phyloP scores from a whole-genome alignment of 1,140 invertebrate species.

The Amyelois transitella region DNA sequence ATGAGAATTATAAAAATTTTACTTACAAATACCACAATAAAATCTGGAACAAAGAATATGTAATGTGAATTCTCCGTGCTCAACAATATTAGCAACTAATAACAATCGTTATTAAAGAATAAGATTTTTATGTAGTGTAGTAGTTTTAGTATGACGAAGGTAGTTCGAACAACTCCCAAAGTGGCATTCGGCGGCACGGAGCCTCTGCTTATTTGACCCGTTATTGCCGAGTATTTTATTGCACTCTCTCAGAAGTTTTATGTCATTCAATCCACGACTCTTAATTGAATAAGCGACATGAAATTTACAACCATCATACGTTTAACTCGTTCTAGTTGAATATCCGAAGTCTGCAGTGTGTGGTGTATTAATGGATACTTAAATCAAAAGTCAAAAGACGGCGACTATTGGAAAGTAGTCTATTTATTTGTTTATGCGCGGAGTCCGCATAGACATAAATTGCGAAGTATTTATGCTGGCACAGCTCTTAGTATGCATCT shows the following conservation, averaged over 20 bases:
- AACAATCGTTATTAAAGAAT: not conserved
- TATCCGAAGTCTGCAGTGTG: slow-evolving; percentile 30
- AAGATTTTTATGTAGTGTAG: not conserved
- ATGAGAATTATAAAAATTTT: too few relatives aligned
- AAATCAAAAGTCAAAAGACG: not conserved
- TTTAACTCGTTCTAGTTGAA: slow-evolving; percentile 51
- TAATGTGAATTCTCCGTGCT: too few relatives aligned
- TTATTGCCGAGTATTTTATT: slow-evolving; percentile 66
- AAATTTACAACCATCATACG: slow-evolving; percentile 65
- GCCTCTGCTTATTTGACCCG: slow-evolving; percentile 40
- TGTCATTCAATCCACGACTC: slow-evolving; percentile 64
- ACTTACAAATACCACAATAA: too few relatives aligned
- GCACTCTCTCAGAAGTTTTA: slow-evolving; percentile 63
- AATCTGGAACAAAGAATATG: too few relatives aligned
- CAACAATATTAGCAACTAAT: too few relatives aligned
- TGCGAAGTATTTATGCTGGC: too few relatives aligned
- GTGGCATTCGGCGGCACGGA: slow-evolving; percentile 5
- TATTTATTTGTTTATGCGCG: not conserved
- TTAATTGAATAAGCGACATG: slow-evolving; percentile 68
- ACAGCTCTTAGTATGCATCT: too few relatives aligned
- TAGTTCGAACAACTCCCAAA: not conserved
- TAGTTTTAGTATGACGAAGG: not conserved
- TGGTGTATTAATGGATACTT: slow-evolving; percentile 1
- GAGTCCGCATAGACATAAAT: too few relatives aligned
- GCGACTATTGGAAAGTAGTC: not conserved